Base-by-base conservation (phyloP, 2,888 invertebrate genomes). In the Chironomus riparius region DNA sequence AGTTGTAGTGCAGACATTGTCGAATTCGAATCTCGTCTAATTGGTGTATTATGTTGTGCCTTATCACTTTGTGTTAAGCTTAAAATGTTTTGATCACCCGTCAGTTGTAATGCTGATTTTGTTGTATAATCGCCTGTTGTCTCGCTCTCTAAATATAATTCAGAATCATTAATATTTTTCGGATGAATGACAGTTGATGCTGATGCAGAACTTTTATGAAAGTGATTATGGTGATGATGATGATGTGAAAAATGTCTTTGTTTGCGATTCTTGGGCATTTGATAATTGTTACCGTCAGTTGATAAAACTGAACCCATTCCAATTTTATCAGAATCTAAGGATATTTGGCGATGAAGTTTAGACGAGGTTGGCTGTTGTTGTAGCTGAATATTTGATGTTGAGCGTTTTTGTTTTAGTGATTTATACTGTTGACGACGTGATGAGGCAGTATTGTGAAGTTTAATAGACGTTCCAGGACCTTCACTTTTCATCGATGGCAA, bases 1-100 rank as follows among this genome's bases (percentile, higher is more conserved):
- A 88, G 81, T 79, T 88, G 88, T 77, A 88, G 85, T 0, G 88
- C 88, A 0, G 88, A 88, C 88, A 87, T 88, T 47, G 88, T 88
- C 48, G 88, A 88, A 78, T 86, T 88, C 1, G 86, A 87, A 81
- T 88, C 88, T 77, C 88, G 85, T 77, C 88, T 83, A 84, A 87
- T 88, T 28, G 85, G 86, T 4, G 86, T 85, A 0, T 85, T 83
- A 75, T 86, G 86, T 2, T 85, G 83, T 1, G 69, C 56, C 28
- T 76, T 76, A 10, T 76, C 76, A 38, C 76, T 76, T 21, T 69
- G 69, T 13, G 69, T 69, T 24, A 68, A 13, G 21, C 38, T 69
- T 28, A 50, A 47, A 10, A 12, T 22, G 21, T 69, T 28, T 12
- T 74, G 38, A 50, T 77, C 74, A 47, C 73, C 50, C 12, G 73